Evolutionary conservation across 2,888 invertebrate species (phyloP), one percentile per base, ranked within the genome.

Genomic region (Torymus auratus): DNA sequence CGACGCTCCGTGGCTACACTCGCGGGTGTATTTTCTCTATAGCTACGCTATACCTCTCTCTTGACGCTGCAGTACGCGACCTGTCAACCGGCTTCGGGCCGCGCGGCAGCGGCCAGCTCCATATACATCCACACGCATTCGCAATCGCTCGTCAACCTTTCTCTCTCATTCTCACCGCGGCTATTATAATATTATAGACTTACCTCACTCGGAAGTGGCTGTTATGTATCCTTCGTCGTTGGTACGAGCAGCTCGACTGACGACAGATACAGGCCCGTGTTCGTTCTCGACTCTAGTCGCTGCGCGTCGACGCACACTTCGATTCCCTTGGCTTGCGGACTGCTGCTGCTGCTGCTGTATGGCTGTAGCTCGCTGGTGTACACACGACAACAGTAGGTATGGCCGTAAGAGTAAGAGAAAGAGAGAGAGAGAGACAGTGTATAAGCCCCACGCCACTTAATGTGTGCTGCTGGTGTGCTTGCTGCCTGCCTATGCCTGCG

Each of bases 361-460:
- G 52, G 52, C 14, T 17, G 50, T 23, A 7, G 67, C 53, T 15
- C 17, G 62, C 28, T 28, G 7, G 62, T 13, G 65, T 41, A 50
- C 56, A 14, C 20, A 14, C 14, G 28, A 53, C 15, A 53, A 52
- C 41, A 41, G 41, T 7, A 7, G 5, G 7, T 62, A 62, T 62
- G 62, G 20, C 53, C 41, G 50, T 14, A 23, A 52, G 20, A 23
- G 20, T 13, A n/a, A 69, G 62, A 62, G 64, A 62, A 64, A 74
- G 64, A 74, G 65, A 52, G 70, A 14, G 15, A 56, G 58, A 68
- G 52, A 41, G 5, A 41, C 7, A 41, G 5, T 7, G 41, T 7
- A 10, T 13, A 28, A 56, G 68, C 93, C 93, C 93, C 93, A 93
- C 93, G 93, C 93, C 92, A 93, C 93, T 93, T 92, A 92, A 67